Base-by-base conservation (phyloP, 2,113 vertebrate genomes). In the Reinhardtius hippoglossoides region DNA sequence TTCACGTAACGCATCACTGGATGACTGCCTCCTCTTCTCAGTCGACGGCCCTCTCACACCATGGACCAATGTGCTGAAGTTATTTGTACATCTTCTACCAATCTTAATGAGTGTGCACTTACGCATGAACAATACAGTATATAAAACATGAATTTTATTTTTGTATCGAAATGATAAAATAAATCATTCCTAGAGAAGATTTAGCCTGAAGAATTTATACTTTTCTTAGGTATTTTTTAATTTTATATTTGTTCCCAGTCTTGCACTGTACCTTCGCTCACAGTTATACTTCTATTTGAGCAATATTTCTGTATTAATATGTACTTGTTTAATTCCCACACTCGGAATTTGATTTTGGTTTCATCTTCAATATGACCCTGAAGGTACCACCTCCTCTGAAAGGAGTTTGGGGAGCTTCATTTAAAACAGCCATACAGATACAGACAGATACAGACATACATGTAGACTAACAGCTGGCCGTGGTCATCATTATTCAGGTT, bases 1-100 rank as follows among this genome's bases (percentile, higher is more conserved):
- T 89, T 91, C 83, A 89, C 78, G 81, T 88, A 93, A 91, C 60
- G 75, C 88, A 85, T 91, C 84, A 67, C 77, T 91, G 84, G 82
- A 82, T 76, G 63, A 56, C 85, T 68, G 71, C 81, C 82, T 84
- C 76, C 75, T 81, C 72, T 64, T 71, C 72, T 80, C 72, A 78
- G 68, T 44, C 35, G 55, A 78, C 67, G 66, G 73, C 46, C 31
- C 74, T 76, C 80, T 77, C 23, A 77, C 69, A 76, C 64, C 67
- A 58, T 81, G 63, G 55, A 9, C 59, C 60, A 76, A 14, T 54
- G 44, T 6, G 2, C 63, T 60, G 12, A 61, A 56, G 56, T 75
- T 64, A 37, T 48, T 54, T 54, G n/a, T 55, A 62, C 35, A 58
- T 80, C 20, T 57, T 73, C 6, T 7, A 20, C 20, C 18, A n/a